These are phyloP conservation scores for Panzeria rudis DNA, from an alignment of 2,888 invertebrate species.

Conservation along the genomic window DNA sequence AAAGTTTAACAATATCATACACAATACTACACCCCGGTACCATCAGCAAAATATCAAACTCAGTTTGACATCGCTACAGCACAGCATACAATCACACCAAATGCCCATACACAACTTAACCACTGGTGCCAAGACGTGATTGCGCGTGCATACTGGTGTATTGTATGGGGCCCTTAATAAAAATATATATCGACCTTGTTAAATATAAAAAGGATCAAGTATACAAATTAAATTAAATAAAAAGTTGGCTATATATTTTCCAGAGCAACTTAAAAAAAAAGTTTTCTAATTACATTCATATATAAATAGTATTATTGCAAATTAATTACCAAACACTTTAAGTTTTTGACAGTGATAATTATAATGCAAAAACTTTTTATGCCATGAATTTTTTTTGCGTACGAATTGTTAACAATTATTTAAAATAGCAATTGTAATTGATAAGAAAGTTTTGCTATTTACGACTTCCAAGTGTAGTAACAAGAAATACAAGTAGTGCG, in stretches of 20 bases:
- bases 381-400: neutral
- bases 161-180: too few species aligned
- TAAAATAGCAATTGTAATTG: slow-evolving; percentile 66
- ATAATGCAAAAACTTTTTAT: slow-evolving; percentile 6
- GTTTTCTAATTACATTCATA: slow-evolving; percentile 1
- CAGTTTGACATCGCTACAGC: too few species aligned
- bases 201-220: too few species aligned
- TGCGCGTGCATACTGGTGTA: too few species aligned
- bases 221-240: neutral
- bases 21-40: too few species aligned
- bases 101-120: too few species aligned
- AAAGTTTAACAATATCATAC: too few species aligned
- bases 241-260: neutral
- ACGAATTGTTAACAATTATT: slow-evolving; percentile 58
- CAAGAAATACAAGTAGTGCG: slow-evolving; percentile 24
- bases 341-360: slow-evolving; percentile 52
- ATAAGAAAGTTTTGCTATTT: slow-evolving; percentile 67
- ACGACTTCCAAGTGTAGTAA: slow-evolving; percentile 29
- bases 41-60: too few species aligned
- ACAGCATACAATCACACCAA: too few species aligned
- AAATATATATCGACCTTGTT: too few species aligned
- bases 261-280: neutral
- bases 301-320: neutral
- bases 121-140: too few species aligned
- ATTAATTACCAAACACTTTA: slow-evolving; percentile 48